A percentile compares a stretch with the other conserved stretches of the same genome.
Conservation (phyloP, 2,113 vertebrate genomes). For the Hyaena hyaena region DNA sequence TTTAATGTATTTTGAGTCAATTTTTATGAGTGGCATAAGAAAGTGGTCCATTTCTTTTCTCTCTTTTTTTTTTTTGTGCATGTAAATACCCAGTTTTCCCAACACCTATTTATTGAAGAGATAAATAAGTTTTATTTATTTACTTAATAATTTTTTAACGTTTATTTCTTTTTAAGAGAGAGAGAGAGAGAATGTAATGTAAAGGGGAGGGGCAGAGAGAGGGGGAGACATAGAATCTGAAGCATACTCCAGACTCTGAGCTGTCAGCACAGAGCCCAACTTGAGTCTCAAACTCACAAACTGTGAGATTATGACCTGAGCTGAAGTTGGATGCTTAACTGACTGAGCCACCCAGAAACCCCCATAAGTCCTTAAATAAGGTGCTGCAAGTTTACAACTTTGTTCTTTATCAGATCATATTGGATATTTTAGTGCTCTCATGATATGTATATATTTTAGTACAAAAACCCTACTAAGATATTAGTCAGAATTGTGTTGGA, state of each 20-base stretch:
- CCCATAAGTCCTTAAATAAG: background rate
- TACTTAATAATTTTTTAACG: too few relatives aligned
- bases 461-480: background rate
- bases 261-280: too few relatives aligned
- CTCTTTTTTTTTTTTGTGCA: background rate
- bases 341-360: too few relatives aligned
- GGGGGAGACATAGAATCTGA: too few relatives aligned
- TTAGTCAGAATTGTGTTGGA: background rate
- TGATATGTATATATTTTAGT: background rate
- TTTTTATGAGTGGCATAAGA: background rate
- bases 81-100: background rate
- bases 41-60: background rate
- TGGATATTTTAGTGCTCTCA: background rate
- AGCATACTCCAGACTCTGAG: too few relatives aligned
- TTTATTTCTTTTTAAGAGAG: too few relatives aligned
- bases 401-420: background rate
- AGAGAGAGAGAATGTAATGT: too few relatives aligned
- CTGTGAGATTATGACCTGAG: too few relatives aligned
- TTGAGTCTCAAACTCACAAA: too few relatives aligned
- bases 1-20: background rate
- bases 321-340: too few relatives aligned
- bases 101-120: background rate
- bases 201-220: too few relatives aligned
- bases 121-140: too few relatives aligned
- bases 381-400: background rate